Base-by-base conservation (phyloP, 92 coral and sea anemone genomes). In the Bergia puertoricense region DNA sequence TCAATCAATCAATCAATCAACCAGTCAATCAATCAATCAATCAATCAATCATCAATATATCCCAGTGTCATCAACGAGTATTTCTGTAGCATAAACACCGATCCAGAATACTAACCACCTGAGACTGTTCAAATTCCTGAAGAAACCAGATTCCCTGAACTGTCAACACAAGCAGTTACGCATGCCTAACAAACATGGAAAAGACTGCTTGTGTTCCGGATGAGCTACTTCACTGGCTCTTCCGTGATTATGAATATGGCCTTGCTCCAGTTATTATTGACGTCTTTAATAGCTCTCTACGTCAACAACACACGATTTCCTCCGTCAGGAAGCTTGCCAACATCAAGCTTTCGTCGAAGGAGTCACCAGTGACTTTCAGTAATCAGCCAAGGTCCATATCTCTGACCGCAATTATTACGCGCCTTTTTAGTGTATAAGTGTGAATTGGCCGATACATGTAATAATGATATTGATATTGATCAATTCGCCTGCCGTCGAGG, bases 141-240 rank as follows among this genome's bases (percentile, higher is more conserved):
- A 30, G 79, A 20, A 15, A 65, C 90, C 10, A 87, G 85, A 87
- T 77, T 77, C 18, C 90, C 90, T 37, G n/a, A 59, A 56, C 76
- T 77, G 66, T n/a, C 83, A 8, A 20, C 45, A 20, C 6, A 43
- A 5, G 50, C 50, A 74, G 76, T 77, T 1, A 51, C 50, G n/a
- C n/a, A 85, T 8, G 1, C 44, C 46, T 51, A 22, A 66, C 39
- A n/a, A 48, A 75, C 11, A 23, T 68, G 42, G 46, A 46, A 73
- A 73, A n/a, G n/a, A n/a, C n/a, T n/a, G n/a, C n/a, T n/a, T n/a
- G n/a, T n/a, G n/a, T n/a, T n/a, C n/a, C n/a, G n/a, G n/a, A n/a
- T n/a, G n/a, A n/a, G n/a, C n/a, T n/a, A n/a, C 69, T 22, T n/a
- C 50, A 51, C 20, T 59, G 72, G 72, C 45, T 54, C 46, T 23